Evolutionary conservation across 2,113 vertebrate species (phyloP).

Genomic region (Trachemys scripta): DNA sequence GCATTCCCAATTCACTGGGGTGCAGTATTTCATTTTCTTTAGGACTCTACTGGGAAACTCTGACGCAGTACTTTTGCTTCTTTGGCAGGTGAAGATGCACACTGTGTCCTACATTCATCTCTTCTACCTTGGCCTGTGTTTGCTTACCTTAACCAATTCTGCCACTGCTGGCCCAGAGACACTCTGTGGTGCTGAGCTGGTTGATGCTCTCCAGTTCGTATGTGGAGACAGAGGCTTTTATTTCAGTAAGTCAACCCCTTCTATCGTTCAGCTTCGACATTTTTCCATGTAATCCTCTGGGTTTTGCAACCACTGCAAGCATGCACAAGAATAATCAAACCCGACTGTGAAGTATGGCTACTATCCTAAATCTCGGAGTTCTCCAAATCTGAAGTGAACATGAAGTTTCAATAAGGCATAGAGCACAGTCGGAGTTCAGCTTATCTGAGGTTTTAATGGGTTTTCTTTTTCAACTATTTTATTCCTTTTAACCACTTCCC

Average conservation of each 20-base stretch:
- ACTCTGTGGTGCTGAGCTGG: conserved; percentile 97
- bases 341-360: background rate
- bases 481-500: conserved; percentile 42
- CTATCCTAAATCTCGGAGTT: background rate
- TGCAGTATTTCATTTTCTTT: background rate
- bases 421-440: background rate
- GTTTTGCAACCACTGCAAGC: conserved; percentile 33
- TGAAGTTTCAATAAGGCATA: background rate
- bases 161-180: conserved; percentile 92
- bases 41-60: background rate
- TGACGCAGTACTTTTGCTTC: conserved; percentile 66
- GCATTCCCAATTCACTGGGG: background rate
- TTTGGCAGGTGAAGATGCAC: conserved; percentile 91
- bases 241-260: conserved; percentile 96
- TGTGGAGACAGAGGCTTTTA: conserved; percentile 99
- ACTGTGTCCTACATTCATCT: conserved; percentile 90
- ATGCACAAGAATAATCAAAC: background rate
- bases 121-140: conserved; percentile 95
- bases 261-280: conserved; percentile 76
- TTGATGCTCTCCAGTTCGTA: conserved; percentile 99
- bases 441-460: conserved; percentile 6
- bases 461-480: conserved; percentile 30
- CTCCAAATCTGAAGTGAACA: background rate
- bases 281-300: conserved; percentile 62
- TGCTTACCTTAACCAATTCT: conserved; percentile 93